Conservation (phyloP, 2,888 invertebrate species). For the Thereva unica region DNA sequence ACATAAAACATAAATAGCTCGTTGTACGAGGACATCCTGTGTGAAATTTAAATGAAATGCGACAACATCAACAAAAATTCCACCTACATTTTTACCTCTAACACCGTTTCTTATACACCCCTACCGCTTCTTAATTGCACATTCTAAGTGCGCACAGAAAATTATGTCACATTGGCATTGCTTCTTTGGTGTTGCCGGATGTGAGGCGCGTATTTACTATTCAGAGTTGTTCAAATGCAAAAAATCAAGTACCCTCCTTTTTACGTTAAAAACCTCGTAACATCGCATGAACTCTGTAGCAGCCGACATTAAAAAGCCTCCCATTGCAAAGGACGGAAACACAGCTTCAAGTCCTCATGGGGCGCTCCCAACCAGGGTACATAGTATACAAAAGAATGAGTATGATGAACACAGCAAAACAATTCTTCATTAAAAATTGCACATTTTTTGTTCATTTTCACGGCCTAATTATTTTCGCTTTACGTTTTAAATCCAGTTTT, state of each 20-base stretch:
- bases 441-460: slow-evolving; percentile 25
- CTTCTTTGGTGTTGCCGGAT: neutral
- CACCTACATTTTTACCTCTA: too few species aligned
- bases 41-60: too few species aligned
- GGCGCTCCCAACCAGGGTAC: too few species aligned
- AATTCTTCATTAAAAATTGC: slow-evolving; percentile 27
- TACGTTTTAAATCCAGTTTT: slow-evolving; percentile 8
- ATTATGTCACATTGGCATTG: slow-evolving; percentile 21
- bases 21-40: too few species aligned
- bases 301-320: too few species aligned
- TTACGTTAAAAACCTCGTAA: neutral
- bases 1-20: too few species aligned
- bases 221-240: slow-evolving; percentile 21
- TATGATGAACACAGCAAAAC: slow-evolving; percentile 1
- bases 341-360: too few species aligned
- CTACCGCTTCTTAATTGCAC: neutral
- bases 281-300: too few species aligned
- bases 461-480: slow-evolving; percentile 23
- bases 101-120: too few species aligned
- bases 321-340: too few species aligned
- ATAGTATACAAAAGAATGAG: too few species aligned
- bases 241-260: slow-evolving; percentile 13
- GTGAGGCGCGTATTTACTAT: slow-evolving; percentile 23
- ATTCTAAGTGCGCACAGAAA: neutral
- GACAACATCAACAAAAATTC: too few species aligned